Evolutionary conservation across 2,888 invertebrate species (phyloP).

Genomic region (Dendrolimus houi): DNA sequence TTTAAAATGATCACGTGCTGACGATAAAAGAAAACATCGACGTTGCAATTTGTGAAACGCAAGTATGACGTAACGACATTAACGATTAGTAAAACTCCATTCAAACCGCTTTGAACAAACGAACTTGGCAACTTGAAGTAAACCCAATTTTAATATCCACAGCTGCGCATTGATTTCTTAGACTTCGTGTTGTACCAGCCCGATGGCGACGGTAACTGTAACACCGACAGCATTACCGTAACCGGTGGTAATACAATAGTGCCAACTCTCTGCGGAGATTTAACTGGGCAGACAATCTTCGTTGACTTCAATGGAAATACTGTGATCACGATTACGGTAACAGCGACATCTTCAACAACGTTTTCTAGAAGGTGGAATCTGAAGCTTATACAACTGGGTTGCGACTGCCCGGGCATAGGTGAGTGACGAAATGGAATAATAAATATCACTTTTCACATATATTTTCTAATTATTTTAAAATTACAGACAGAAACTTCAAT

Average conservation of each 20-base stretch:
- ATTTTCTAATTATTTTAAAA: too few species aligned
- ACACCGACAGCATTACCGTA: slow-evolving; percentile 81
- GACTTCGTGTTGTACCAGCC: slow-evolving; percentile 84
- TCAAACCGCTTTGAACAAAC: too few species aligned
- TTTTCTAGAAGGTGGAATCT: slow-evolving; percentile 85
- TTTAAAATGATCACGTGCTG: too few species aligned
- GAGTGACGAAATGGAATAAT: slow-evolving; percentile 12
- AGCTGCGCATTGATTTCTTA: slow-evolving; percentile 87
- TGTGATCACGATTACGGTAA: slow-evolving; percentile 81
- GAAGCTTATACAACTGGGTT: slow-evolving; percentile 82
- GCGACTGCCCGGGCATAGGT: slow-evolving; percentile 82
- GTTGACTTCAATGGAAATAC: slow-evolving; percentile 82
- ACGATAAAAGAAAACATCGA: too few species aligned
- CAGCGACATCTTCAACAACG: slow-evolving; percentile 76
- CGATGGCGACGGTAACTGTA: slow-evolving; percentile 82
- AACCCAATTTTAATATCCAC: slow-evolving; percentile 14
- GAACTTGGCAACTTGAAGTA: too few species aligned
- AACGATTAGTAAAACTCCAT: too few species aligned
- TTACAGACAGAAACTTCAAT: too few species aligned
- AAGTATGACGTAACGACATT: too few species aligned
- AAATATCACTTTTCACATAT: too few species aligned
- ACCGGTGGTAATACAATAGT: slow-evolving; percentile 81
- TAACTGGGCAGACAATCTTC: slow-evolving; percentile 86
- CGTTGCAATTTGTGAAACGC: too few species aligned
- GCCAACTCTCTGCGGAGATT: slow-evolving; percentile 86